Conservation (phyloP, 2,888 invertebrate species). For the Chrysolina oricalcia region DNA sequence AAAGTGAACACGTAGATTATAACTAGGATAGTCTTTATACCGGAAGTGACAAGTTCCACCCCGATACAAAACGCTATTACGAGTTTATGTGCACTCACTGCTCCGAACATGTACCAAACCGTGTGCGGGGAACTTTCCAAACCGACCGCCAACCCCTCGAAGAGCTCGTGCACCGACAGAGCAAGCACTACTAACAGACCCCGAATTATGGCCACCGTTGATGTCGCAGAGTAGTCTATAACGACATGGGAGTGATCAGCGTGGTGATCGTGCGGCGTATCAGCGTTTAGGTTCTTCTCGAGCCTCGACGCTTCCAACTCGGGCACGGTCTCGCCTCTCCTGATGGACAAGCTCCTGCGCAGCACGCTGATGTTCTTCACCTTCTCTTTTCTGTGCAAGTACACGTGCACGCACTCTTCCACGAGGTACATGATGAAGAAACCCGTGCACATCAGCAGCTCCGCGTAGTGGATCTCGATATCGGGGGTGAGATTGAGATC, state of each 20-base stretch:
- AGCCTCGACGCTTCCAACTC: conserved; percentile 13
- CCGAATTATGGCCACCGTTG: conserved; percentile 72
- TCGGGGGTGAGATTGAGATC: conserved; percentile 74
- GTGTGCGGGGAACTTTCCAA: conserved; percentile 76
- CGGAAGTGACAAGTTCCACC: conserved; percentile 84
- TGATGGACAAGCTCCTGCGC: conserved; percentile 65
- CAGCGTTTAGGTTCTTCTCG: conserved; percentile 3
- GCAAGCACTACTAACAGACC: conserved; percentile 88
- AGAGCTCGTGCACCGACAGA: conserved; percentile 88
- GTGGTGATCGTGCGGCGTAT: conserved; percentile 48
- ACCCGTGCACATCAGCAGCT: conserved; percentile 83
- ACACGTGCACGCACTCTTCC: conserved; percentile 85
- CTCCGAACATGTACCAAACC: conserved; percentile 86
- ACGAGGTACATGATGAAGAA: conserved; percentile 86
- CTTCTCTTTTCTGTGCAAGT: conserved; percentile 74
- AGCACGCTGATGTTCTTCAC: conserved; percentile 57
- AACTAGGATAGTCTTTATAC: conserved; percentile 77
- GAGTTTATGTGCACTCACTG: conserved; percentile 88
- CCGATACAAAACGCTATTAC: conserved; percentile 93
- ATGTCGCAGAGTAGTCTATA: conserved; percentile 58
- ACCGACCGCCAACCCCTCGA: conserved; percentile 90
- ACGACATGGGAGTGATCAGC: conserved; percentile 63
- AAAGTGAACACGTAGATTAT: conserved; percentile 83
- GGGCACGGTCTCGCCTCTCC: conserved; percentile 54
- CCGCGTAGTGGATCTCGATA: conserved; percentile 79